These are phyloP conservation scores for Bergia sp. DNA, from an alignment of 92 coral and sea anemone species.

Conservation along the genomic window DNA sequence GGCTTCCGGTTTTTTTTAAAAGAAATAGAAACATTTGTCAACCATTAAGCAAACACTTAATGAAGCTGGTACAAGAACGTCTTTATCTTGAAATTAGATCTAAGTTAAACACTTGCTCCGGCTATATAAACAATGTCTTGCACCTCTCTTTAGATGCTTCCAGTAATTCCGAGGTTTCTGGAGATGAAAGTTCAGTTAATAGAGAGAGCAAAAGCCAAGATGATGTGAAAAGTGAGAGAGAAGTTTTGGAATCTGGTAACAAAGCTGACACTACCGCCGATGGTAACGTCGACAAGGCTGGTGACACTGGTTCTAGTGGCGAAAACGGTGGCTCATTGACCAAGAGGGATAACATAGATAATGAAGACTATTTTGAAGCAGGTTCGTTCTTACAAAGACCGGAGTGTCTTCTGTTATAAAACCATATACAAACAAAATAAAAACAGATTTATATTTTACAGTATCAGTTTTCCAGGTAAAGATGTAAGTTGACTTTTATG, in stretches of 20 bases:
- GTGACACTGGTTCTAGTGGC: not conserved
- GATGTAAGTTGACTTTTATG: no score
- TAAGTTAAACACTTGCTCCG: not conserved
- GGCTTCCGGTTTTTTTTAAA: no score
- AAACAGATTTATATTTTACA: no score
- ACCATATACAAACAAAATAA: no score
- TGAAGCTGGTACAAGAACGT: no score
- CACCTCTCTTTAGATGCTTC: not conserved
- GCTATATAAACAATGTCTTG: not conserved
- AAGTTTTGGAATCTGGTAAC: not conserved
- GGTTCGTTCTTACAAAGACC: not conserved
- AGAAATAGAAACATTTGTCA: no score
- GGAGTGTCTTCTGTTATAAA: no score
- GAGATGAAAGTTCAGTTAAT: not conserved
- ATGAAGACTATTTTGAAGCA: conserved; percentile 27
- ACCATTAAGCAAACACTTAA: no score
- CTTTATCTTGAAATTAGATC: not conserved
- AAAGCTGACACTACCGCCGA: not conserved
- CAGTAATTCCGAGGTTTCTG: not conserved
- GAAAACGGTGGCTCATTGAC: not conserved
- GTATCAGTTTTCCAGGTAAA: no score
- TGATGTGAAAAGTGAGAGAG: not conserved
- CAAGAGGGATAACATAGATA: conserved; percentile 15
- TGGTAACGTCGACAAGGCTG: not conserved
- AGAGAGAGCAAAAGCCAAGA: not conserved